A percentile compares a stretch with the other conserved stretches of the same genome.
phyloP scores from a whole-genome alignment of 1,140 invertebrate genomes.

The Neelides sp. region DNA sequence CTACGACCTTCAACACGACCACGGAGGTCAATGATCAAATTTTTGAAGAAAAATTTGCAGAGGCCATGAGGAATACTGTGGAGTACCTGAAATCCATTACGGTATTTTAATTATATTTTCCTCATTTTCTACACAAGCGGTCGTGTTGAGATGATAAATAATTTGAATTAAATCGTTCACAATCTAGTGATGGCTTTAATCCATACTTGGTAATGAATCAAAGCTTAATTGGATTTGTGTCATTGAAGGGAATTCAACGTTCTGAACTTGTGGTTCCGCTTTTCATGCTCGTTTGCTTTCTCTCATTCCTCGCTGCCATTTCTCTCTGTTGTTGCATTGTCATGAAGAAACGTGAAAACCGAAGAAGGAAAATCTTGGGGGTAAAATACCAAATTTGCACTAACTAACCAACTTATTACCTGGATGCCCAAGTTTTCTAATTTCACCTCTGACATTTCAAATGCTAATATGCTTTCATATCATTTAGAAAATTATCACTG shows the following conservation, averaged over 20 bases:
- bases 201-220: no score
- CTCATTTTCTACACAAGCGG: no score
- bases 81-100: constrained; percentile 7
- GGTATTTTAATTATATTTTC: neutral
- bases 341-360: constrained; percentile 17
- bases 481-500: constrained; percentile 27
- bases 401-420: neutral
- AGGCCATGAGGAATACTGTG: neutral
- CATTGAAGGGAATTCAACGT: constrained; percentile 15
- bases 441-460: neutral
- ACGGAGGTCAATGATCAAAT: constrained; percentile 1
- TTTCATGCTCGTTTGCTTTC: constrained; percentile 23
- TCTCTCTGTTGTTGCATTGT: constrained; percentile 25
- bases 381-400: constrained; percentile 4
- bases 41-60: constrained; percentile 8
- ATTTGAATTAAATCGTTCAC: no score
- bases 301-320: constrained; percentile 11
- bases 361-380: constrained; percentile 22
- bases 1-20: no score
- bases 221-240: neutral
- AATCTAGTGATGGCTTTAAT: no score
- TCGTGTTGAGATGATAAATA: no score
- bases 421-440: neutral
- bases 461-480: neutral
- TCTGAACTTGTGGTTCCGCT: constrained; percentile 23